A percentile compares a stretch with the other conserved stretches of the same genome.
Evolutionary conservation across 2,113 vertebrate genomes (phyloP).

Genomic region (Coptodon rendalli): DNA sequence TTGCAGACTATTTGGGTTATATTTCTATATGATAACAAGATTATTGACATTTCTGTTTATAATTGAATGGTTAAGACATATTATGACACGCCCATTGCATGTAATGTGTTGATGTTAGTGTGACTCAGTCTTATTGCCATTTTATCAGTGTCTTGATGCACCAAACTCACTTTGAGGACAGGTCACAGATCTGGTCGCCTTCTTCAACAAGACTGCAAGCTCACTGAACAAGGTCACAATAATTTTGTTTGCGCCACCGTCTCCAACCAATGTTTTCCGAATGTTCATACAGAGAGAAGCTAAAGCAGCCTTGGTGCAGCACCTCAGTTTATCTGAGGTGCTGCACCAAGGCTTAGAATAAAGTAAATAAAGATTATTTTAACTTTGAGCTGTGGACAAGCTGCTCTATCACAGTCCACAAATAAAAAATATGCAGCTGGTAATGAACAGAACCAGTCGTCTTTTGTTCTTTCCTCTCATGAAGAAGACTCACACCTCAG

Average conservation of each 20-base stretch:
- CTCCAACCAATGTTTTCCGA: background rate
- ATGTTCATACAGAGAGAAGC: background rate
- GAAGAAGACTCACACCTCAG: background rate
- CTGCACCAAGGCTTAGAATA: background rate
- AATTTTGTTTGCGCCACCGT: background rate
- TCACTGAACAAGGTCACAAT: background rate
- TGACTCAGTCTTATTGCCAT: background rate
- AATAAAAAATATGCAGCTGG: background rate
- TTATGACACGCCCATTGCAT: background rate
- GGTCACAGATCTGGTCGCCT: background rate
- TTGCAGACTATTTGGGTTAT: background rate
- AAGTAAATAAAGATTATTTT: background rate
- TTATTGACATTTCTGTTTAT: rapidly evolving
- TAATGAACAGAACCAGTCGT: background rate
- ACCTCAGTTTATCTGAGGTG: background rate
- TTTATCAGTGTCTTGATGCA: background rate
- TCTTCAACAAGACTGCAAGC: background rate
- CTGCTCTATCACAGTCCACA: background rate
- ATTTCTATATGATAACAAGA: background rate
- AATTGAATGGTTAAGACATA: rapidly evolving
- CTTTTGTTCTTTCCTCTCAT: background rate
- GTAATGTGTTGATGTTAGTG: background rate
- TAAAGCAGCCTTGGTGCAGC: background rate
- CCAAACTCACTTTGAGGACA: background rate
- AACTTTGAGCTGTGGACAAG: background rate